Evolutionary conservation across 2,888 invertebrate genomes (phyloP).

Genomic region (Megalurothrips usitatus): DNA sequence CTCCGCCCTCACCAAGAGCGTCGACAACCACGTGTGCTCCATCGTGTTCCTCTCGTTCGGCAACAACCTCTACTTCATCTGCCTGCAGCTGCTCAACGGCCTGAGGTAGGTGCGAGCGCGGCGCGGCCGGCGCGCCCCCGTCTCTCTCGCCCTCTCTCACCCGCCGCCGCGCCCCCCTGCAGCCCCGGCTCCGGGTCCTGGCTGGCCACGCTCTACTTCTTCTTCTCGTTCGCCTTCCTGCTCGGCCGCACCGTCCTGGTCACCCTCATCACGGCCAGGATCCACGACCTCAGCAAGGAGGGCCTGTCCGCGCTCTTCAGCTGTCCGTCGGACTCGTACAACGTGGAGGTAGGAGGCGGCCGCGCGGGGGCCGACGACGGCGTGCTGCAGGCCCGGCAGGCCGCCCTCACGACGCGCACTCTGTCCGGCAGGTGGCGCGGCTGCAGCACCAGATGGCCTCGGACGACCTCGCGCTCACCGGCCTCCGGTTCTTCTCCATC

Average conservation of each 20-base stretch:
- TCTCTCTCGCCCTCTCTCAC: neutral
- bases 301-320: constrained; percentile 56
- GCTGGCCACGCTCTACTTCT: constrained; percentile 52
- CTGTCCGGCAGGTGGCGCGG: constrained; percentile 3
- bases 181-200: neutral
- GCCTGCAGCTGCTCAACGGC: constrained; percentile 35
- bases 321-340: constrained; percentile 57
- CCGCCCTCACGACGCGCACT: neutral
- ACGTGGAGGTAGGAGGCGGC: constrained; percentile 51
- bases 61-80: constrained; percentile 37
- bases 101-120: constrained; percentile 33
- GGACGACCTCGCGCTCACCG: constrained; percentile 33
- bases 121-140: too few relatives aligned
- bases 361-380: neutral
- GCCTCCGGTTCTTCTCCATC: constrained; percentile 32
- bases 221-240: constrained; percentile 60
- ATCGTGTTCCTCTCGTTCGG: constrained; percentile 35
- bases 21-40: constrained; percentile 34
- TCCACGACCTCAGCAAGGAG: constrained; percentile 53
- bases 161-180: neutral
- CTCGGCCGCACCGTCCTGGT: constrained; percentile 57
- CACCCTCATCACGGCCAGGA: constrained; percentile 56
- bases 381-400: neutral
- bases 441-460: constrained; percentile 29
- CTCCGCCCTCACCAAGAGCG: constrained; percentile 32